These are phyloP conservation scores for Heterotis niloticus DNA, from an alignment of 2,113 vertebrate genomes.

Conservation along the genomic window DNA sequence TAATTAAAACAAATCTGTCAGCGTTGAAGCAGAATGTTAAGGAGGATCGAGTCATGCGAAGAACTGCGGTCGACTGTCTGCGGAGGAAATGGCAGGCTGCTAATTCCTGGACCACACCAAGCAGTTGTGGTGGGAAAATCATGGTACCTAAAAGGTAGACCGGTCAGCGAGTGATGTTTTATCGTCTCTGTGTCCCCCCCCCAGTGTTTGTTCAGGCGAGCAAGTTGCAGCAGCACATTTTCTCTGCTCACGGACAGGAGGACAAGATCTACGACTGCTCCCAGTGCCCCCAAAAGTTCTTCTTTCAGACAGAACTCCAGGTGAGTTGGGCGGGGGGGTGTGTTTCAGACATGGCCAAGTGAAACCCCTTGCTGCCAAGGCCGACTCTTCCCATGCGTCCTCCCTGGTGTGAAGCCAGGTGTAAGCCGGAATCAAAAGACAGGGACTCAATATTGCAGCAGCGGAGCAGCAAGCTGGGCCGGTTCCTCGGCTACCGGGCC, in stretches of 20 bases:
- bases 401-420: background rate
- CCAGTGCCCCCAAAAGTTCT: conserved; percentile 99
- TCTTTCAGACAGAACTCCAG: conserved; percentile 99
- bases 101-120: background rate
- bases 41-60: no score
- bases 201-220: conserved; percentile 97
- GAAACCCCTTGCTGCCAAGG: background rate
- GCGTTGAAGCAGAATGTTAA: background rate
- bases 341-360: background rate
- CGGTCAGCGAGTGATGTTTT: background rate
- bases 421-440: conserved; percentile 1
- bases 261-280: conserved; percentile 99
- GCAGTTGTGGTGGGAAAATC: background rate
- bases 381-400: background rate
- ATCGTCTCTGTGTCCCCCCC: conserved; percentile 22
- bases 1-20: background rate
- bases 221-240: conserved; percentile 99
- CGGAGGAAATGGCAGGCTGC: background rate
- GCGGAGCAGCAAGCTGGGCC: background rate
- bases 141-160: background rate
- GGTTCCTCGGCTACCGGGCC: background rate
- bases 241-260: conserved; percentile 97
- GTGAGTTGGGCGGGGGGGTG: conserved; percentile 59
- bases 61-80: background rate
- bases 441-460: conserved; percentile 9